Conservation (phyloP, 2,888 invertebrate genomes). For the Apodemia mormo region DNA sequence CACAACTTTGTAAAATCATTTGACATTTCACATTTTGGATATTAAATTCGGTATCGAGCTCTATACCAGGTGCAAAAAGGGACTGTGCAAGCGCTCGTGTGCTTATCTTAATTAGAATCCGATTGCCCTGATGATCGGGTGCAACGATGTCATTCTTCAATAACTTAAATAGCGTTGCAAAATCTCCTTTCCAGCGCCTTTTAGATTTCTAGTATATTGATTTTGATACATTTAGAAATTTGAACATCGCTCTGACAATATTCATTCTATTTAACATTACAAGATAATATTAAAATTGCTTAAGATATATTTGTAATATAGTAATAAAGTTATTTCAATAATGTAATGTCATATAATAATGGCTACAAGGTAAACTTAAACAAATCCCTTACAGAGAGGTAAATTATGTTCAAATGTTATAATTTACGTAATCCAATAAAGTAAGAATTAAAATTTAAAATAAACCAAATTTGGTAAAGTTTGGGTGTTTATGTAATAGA, state of each 20-base stretch:
- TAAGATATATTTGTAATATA: conserved; percentile 40
- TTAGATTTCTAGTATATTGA: conserved; percentile 42
- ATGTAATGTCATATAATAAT: conserved; percentile 6
- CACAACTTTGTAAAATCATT: conserved; percentile 70
- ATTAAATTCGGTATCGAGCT: conserved; percentile 59
- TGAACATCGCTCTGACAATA: conserved; percentile 16
- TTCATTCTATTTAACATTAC: conserved; percentile 15
- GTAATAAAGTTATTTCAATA: conserved; percentile 19
- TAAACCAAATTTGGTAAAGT: not conserved
- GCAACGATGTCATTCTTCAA: conserved; percentile 71
- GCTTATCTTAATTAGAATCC: conserved; percentile 45
- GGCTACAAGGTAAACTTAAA: conserved; percentile 11
- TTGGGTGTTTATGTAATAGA: conserved; percentile 6
- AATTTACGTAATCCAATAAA: too few relatives aligned
- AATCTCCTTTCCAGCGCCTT: conserved; percentile 52
- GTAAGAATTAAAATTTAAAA: not conserved
- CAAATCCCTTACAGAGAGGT: too few relatives aligned
- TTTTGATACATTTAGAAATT: conserved; percentile 28
- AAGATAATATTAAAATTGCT: conserved; percentile 25
- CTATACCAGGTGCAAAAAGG: conserved; percentile 60
- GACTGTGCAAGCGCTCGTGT: conserved; percentile 56
- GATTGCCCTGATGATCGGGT: conserved; percentile 66
- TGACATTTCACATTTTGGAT: conserved; percentile 71
- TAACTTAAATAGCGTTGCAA: conserved; percentile 63
- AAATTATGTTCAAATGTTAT: too few relatives aligned